Evolutionary conservation across 2,797 vertebrate genomes (phyloP).

Genomic region (Periophthalmus magnuspinnatus): DNA sequence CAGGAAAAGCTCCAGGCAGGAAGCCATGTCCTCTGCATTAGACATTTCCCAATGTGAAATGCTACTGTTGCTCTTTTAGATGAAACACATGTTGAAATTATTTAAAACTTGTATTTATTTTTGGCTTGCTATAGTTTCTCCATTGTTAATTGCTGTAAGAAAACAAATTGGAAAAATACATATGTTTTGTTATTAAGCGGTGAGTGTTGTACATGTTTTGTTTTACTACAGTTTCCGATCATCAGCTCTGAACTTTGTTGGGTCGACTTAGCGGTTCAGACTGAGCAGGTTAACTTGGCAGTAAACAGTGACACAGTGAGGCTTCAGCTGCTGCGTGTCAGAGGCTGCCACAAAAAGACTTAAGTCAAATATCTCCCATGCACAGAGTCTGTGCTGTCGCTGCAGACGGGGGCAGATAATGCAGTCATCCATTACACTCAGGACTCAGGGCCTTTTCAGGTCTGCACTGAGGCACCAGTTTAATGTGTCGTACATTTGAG

Average conservation of each 20-base stretch:
- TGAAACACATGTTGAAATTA: constrained; percentile 72
- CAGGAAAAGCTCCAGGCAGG: constrained; percentile 29
- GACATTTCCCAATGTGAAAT: constrained; percentile 58
- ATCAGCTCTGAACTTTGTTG: not conserved
- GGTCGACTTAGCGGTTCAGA: not conserved
- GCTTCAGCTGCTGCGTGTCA: constrained; percentile 18
- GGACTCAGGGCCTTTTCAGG: constrained; percentile 1
- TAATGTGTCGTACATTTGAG: not conserved
- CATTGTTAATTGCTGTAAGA: constrained; percentile 75
- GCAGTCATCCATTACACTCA: constrained; percentile 17
- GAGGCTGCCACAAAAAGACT: constrained; percentile 6
- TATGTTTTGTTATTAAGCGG: constrained; percentile 45
- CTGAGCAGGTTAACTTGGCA: constrained; percentile 1
- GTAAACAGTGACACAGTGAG: constrained; percentile 18
- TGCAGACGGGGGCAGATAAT: constrained; percentile 21
- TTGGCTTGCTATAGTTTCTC: constrained; percentile 73
- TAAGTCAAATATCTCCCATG: constrained; percentile 17
- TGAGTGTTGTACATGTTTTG: constrained; percentile 14
- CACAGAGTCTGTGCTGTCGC: constrained; percentile 10
- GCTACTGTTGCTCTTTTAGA: constrained; percentile 71
- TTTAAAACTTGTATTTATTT: constrained; percentile 81
- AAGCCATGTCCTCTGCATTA: constrained; percentile 39
- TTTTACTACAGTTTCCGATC: not conserved
- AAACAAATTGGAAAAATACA: constrained; percentile 52
- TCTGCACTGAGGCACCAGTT: too few relatives aligned